Evolutionary conservation across 2,888 invertebrate species (phyloP).

Genomic region (Drosophila neotestacea): DNA sequence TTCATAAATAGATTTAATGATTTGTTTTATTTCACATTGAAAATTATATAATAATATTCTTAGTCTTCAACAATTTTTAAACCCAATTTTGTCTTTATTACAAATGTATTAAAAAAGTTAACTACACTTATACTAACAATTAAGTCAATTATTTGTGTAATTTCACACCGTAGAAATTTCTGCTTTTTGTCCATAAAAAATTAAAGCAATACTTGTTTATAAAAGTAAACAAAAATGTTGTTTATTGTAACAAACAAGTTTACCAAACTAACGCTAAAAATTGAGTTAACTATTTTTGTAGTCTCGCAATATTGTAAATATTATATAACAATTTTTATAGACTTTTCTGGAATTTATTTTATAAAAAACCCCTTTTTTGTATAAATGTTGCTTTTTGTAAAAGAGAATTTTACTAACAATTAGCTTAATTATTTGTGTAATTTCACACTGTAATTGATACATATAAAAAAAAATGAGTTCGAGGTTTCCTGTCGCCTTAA

Average conservation of each 20-base stretch:
- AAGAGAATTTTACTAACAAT: background rate
- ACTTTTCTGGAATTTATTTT: too few relatives aligned
- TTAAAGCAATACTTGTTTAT: too few relatives aligned
- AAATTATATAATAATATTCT: background rate
- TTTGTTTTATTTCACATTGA: background rate
- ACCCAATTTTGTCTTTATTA: too few relatives aligned
- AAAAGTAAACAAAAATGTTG: background rate
- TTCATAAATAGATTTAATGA: background rate
- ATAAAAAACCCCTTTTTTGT: too few relatives aligned
- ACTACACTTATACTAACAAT: too few relatives aligned
- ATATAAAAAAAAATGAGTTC: background rate
- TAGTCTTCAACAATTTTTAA: too few relatives aligned
- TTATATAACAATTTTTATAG: too few relatives aligned
- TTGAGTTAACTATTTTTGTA: constrained; percentile 7
- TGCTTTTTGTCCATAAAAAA: too few relatives aligned
- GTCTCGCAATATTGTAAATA: background rate
- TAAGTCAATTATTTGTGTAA: too few relatives aligned
- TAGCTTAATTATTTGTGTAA: constrained; percentile 11
- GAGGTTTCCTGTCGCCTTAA: constrained; percentile 10
- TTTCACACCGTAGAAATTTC: too few relatives aligned
- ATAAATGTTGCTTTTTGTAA: too few relatives aligned
- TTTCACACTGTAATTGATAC: constrained; percentile 23
- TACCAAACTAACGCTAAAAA: background rate
- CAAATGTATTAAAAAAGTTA: too few relatives aligned
- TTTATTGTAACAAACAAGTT: background rate